Conservation (phyloP, 1,140 invertebrate genomes). For the Carcinoscorpius rotundicauda region DNA sequence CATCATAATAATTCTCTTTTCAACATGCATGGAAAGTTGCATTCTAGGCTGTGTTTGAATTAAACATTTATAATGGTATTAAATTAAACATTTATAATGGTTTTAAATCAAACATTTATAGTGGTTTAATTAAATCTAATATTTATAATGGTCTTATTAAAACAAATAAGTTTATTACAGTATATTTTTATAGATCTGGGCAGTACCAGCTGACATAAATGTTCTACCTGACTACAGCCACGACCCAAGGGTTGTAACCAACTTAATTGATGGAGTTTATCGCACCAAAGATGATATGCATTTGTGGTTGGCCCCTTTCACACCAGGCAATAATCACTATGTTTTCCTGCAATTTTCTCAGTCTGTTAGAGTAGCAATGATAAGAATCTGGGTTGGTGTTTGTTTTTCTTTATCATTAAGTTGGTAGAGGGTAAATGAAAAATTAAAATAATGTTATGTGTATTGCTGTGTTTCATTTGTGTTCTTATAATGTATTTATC, state of each 20-base stretch:
- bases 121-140: too few species aligned
- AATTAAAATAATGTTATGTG: too few species aligned
- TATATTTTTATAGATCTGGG: slow-evolving; percentile 37
- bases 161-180: not conserved
- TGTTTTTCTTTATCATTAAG: not conserved
- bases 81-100: too few species aligned
- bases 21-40: too few species aligned
- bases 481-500: too few species aligned
- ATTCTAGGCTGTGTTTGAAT: too few species aligned
- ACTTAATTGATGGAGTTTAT: slow-evolving; percentile 55
- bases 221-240: slow-evolving; percentile 43
- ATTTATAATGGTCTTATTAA: not conserved
- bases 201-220: slow-evolving; percentile 47
- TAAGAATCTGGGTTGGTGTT: slow-evolving; percentile 61
- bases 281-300: slow-evolving; percentile 59
- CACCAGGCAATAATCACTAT: slow-evolving; percentile 41
- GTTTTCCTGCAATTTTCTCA: slow-evolving; percentile 47
- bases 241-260: slow-evolving; percentile 46
- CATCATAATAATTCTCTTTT: too few species aligned
- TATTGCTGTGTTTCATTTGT: too few species aligned
- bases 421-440: too few species aligned
- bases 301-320: slow-evolving; percentile 56
- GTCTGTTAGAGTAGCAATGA: slow-evolving; percentile 47
- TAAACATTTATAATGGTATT: too few species aligned
- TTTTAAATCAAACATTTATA: too few species aligned